Base-by-base conservation (phyloP, 1,140 invertebrate genomes). In the Vanessa tameamea region DNA sequence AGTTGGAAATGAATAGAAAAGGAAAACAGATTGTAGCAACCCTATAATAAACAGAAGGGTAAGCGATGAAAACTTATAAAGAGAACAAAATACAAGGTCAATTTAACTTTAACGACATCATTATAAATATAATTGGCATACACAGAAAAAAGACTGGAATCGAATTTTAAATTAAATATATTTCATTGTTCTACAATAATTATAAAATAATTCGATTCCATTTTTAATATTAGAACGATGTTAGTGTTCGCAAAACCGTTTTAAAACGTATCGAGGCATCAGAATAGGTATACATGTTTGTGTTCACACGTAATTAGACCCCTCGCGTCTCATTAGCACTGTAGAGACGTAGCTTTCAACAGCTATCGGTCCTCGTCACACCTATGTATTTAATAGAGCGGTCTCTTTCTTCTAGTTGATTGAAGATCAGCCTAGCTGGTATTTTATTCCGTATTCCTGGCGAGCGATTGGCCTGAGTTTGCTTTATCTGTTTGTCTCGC, bases 241-340 rank as follows among this genome's bases (percentile, higher is more conserved):
- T 2, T 23, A 14, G 20, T 26, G 55, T 20, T 64, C 66, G 72
- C 66, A 55, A 64, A 70, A 75, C 59, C 47, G 76, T 77, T 77
- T 80, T 77, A 82, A 76, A 77, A 78, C 55, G 55, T 59, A 59
- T 59, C 48, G n/a, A 51, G 48, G 37, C 67, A 74, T 73, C 66
- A 84, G 77, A 84, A 80, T 89, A 89, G 82, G 83, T 88, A 89
- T 88, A 84, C 81, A 59, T 26, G 80, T 86, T 86, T 88, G 84
- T 86, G 85, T 92, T 90, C 86, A 83, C 87, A 89, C 87, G 84
- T 88, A 92, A 92, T 92, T 89, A 92, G 87, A 87, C 76, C 82
- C 82, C 82, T 82, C 82, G 82, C 78, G 84, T 82, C 85, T 91
- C 86, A 91, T 91, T 92, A 90, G 83, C 87, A 87, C 86, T 77